Conservation (phyloP, 2,888 invertebrate species). For the Tachina fera region DNA sequence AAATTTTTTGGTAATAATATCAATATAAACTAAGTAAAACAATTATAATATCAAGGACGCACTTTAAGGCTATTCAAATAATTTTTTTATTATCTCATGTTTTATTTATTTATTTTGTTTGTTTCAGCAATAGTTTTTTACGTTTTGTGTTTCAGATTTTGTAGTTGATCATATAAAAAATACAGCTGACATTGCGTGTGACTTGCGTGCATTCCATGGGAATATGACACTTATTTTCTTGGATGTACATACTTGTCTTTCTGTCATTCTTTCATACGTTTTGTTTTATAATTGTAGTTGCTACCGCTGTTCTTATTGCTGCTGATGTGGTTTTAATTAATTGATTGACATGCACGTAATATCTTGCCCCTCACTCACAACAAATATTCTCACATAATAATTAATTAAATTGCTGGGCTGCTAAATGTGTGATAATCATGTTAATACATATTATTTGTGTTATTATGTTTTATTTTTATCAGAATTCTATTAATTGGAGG, state of each 20-base stretch:
- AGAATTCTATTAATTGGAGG: conserved; percentile 21
- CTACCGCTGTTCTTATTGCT: not conserved
- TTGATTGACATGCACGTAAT: conserved; percentile 14
- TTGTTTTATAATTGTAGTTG: not conserved
- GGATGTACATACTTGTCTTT: not conserved
- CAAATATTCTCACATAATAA: conserved; percentile 35
- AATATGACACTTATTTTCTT: conserved; percentile 54
- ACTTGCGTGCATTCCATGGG: conserved; percentile 29
- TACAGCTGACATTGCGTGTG: conserved; percentile 63
- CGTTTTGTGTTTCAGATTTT: conserved; percentile 12
- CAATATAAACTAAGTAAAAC: no score
- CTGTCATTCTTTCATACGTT: conserved; percentile 1
- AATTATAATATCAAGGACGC: no score
- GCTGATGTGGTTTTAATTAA: conserved; percentile 3
- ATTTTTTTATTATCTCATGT: not conserved
- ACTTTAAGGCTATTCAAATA: not conserved
- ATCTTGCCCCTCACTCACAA: not conserved
- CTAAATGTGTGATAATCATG: conserved; percentile 35
- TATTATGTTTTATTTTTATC: conserved; percentile 18
- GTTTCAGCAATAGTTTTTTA: not conserved
- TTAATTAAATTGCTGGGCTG: conserved; percentile 20
- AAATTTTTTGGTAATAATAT: no score
- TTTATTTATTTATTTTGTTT: not conserved
- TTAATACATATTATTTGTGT: conserved; percentile 23
- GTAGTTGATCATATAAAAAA: conserved; percentile 40